These are phyloP conservation scores for Formicarius rufipectus DNA, from an alignment of 2,113 vertebrate genomes.

Conservation along the genomic window DNA sequence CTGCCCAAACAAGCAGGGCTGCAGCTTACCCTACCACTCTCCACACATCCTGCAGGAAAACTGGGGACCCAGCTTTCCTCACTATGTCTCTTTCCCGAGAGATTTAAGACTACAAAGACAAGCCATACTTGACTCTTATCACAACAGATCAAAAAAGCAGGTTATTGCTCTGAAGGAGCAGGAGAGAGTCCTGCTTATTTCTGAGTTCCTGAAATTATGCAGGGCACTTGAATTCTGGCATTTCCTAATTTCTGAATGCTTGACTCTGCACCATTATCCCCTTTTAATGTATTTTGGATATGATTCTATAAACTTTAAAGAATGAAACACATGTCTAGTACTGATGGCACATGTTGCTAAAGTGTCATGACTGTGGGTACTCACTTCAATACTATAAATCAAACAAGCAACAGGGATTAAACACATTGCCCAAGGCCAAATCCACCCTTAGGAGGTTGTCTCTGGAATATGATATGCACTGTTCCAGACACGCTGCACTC, in stretches of 20 bases:
- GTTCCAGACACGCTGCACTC: neutral
- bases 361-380: neutral
- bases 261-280: neutral
- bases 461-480: neutral
- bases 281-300: neutral
- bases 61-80: neutral
- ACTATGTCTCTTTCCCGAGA: neutral
- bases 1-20: neutral
- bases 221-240: neutral
- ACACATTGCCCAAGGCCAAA: conserved; percentile 31
- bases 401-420: conserved; percentile 47
- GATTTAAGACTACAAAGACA: neutral
- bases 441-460: neutral
- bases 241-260: neutral
- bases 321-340: conserved; percentile 27
- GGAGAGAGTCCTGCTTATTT: neutral
- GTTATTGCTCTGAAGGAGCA: neutral
- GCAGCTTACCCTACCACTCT: neutral
- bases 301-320: neutral
- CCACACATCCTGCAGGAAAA: neutral
- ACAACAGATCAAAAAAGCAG: neutral
- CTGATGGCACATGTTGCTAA: conserved; percentile 1
- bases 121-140: neutral
- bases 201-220: neutral
- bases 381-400: neutral